Evolutionary conservation across 2,888 invertebrate species (phyloP), one percentile per base, ranked within the genome.

Genomic region (Chrysopilus asiliformis): DNA sequence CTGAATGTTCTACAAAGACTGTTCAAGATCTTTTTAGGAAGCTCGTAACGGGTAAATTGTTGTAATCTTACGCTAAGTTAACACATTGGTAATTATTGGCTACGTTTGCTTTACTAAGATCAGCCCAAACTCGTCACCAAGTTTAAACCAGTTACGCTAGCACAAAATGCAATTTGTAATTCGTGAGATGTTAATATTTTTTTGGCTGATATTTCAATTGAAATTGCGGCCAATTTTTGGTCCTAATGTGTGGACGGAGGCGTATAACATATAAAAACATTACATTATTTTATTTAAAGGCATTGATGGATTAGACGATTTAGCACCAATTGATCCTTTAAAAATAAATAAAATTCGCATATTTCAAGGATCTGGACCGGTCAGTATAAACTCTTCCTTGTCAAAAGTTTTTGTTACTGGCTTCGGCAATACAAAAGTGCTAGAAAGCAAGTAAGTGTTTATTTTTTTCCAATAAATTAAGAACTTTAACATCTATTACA

Each of bases 321-420:
- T 76, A 47, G 58, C 66, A 19, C 66, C 71, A 16, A 55, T 75
- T 47, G 76, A 77, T 56, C 76, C 76, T 3, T 49, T 77, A 35
- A 68, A 71, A 49, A 68, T 77, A 31, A 70, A 71, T 12, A 65
- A 68, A 59, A 68, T 76, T 53, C 67, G 69, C 59, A 74, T 77
- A 53, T 56, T 75, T 33, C 74, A 76, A 66, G 76, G 76, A 19
- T 71, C 71, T 31, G 76, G 76, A 10, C 76, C 76, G 9, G 76
- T 77, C 2, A 74, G 72, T 47, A 71, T 76, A 2, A 76, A 76
- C 51, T 74, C 76, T 29, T 74, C 75, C 4, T 61, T 77, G 28
- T 68, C 71, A 47, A 68, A 76, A 53, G 74, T 75, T 37, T 68
- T 66, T 2, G 70, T 76, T n/a, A 60, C 69, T 19, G 76, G 76